Base-by-base conservation (phyloP, 1,140 invertebrate species). In the Drosophila nikananu region DNA sequence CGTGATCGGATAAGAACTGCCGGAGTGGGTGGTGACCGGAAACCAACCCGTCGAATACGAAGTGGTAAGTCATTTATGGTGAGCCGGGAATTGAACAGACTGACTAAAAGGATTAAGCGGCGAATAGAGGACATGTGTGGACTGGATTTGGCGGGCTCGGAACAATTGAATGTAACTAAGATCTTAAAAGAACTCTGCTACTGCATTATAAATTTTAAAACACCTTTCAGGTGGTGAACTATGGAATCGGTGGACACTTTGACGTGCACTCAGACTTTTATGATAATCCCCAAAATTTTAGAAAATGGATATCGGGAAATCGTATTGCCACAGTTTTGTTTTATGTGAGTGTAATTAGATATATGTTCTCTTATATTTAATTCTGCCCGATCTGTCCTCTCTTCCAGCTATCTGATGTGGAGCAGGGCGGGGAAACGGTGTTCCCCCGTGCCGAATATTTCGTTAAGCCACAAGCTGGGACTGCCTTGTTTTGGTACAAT, bases 21-120 rank as follows among this genome's bases (percentile, higher is more conserved):
- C 17, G 3, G 1, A 8, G 8, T n/a, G 41, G 3, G 0, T 10
- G 3, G n/a, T n/a, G 2, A 9, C 5, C 0, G 5, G 5, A 1
- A 42, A 4, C 9, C 4, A 42, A 4, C 9, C n/a, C 9, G 2
- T n/a, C 9, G n/a, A 10, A 2, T 19, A 42, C 9, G 41, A 0
- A 42, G 41, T n/a, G 3, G n/a, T 19, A 42, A 42, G 9, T 0
- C 0, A 9, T 12, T 42, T 10, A 0, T 0, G 41, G n/a, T 42
- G 4, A 10, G 4, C 0, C 0, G 4, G 9, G n/a, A 42, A 5
- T 19, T 19, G 3, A 42, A 10, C 17, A 19, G n/a, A 10, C 9
- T 42, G 9, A 42, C 41, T 42, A 19, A 42, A 12, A 10, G 41
- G n/a, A 42, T 42, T 9, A 19, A 42, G 41, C 41, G 41, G 41